Percentiles rank a stretch among this genome's conserved stretches.
phyloP scores from a whole-genome alignment of 2,888 invertebrate species.

The Resseliella maxima region DNA sequence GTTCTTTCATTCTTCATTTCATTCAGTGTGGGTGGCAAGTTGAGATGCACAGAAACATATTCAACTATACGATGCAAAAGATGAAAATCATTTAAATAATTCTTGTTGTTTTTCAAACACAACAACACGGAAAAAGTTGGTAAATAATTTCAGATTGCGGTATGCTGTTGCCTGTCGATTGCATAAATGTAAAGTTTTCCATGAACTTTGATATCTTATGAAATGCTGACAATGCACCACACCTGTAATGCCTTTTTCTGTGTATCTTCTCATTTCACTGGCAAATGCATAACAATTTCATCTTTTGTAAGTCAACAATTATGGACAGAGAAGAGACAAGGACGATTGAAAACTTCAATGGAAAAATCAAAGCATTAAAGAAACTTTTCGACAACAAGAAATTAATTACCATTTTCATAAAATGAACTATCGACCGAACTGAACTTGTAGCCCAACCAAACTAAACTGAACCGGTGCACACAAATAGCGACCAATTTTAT shows the following conservation, averaged over 20 bases:
- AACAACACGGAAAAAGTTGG: not conserved
- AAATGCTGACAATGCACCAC: not conserved
- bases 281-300: not conserved
- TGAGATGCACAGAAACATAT: not conserved
- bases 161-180: not conserved
- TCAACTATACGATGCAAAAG: not conserved
- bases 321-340: not conserved
- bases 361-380: not conserved
- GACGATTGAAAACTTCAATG: not conserved
- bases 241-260: not conserved
- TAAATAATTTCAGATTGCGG: not conserved
- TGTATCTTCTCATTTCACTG: not conserved
- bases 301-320: not conserved
- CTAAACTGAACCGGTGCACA: not conserved
- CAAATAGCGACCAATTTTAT: not conserved
- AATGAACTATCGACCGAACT: not conserved
- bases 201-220: not conserved
- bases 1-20: too few species aligned
- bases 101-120: too few species aligned
- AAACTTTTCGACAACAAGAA: not conserved
- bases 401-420: conserved; percentile 4
- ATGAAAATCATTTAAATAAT: not conserved
- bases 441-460: too few species aligned
- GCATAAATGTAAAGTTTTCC: not conserved
- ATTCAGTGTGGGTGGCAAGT: not conserved